phyloP scores from a whole-genome alignment of 2,113 vertebrate species.

The Myrmophylax atrothorax region DNA sequence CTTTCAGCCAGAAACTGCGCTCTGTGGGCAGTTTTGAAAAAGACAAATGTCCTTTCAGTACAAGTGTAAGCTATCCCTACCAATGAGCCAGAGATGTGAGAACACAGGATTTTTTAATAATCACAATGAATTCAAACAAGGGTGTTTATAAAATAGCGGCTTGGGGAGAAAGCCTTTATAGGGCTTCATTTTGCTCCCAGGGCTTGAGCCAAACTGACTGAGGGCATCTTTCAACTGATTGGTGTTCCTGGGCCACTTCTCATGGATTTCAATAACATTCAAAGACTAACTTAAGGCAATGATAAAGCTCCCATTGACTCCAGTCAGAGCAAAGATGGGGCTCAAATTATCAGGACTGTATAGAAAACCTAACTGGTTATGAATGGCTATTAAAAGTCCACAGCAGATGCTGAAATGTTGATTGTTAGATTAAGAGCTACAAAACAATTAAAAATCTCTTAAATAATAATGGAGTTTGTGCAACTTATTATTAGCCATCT shows the following conservation, averaged over 20 bases:
- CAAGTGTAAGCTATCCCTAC: neutral
- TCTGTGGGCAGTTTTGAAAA: conserved; percentile 15
- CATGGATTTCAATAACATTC: neutral
- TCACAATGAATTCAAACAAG: neutral
- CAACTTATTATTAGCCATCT: neutral
- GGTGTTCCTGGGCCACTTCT: neutral
- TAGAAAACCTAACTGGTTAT: neutral
- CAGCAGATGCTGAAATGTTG: neutral
- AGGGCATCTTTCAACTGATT: neutral
- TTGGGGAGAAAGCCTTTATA: neutral
- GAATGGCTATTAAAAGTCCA: neutral
- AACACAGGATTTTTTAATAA: conserved; percentile 11
- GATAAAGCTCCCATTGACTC: conserved; percentile 1
- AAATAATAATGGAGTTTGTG: neutral
- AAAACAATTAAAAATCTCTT: neutral
- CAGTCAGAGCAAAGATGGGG: neutral
- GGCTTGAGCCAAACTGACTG: neutral
- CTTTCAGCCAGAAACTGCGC: neutral
- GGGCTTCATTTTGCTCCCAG: neutral
- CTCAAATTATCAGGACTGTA: neutral
- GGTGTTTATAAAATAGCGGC: neutral
- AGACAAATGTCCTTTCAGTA: conserved; percentile 28
- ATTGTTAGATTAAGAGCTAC: neutral
- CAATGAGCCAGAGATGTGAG: neutral
- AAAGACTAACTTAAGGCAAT: neutral